Base-by-base conservation (phyloP, 2,113 vertebrate species). In the Cyrtonyx montezumae region DNA sequence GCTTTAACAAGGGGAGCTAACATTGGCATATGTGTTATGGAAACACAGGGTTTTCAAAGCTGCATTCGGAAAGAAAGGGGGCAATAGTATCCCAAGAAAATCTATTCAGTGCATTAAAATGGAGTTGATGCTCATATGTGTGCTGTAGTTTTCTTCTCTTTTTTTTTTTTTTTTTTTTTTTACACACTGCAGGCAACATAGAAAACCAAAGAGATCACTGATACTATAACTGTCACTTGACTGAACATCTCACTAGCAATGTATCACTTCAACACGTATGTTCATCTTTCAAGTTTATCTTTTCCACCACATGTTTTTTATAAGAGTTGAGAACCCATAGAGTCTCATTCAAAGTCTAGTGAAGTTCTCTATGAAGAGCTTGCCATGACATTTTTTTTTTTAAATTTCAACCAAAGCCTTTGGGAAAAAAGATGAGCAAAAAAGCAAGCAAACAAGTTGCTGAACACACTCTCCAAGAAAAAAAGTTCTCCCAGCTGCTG, bases 1-100 rank as follows among this genome's bases (percentile, higher is more conserved):
- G 37, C 49, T 83, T 90, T 49, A 19, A 69, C 65, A 62, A 90
- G 74, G 42, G 58, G 7, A 67, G 48, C 36, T 87, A 28, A 1
- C 1, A 42, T 90, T 80, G 91, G 30, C 56, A 79, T n/a, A 12
- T 70, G 66, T 18, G 3, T 69, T 74, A 84, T 3, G 5, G 68
- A 94, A 96, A 66, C 25, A 11, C 66, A 82, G 37, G 37, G 34
- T 63, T 94, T 92, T 81, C 58, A 53, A 66, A 95, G 67, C 5
- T 82, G 25, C 2, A 0, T 85, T 78, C 90, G 25, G 56, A 83
- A 90, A 3, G 2, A 67, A 71, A 76, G 87, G 13, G 10, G 34
- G 49, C 81, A 5, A 42, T 42, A 30, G 25, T 42, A 32, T 56
- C 30, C 25, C 53, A 34, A 22, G 1, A n/a, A 86, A 85, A 83